Base-by-base conservation (phyloP, 2,797 vertebrate genomes). In the Enteromius treurensis region DNA sequence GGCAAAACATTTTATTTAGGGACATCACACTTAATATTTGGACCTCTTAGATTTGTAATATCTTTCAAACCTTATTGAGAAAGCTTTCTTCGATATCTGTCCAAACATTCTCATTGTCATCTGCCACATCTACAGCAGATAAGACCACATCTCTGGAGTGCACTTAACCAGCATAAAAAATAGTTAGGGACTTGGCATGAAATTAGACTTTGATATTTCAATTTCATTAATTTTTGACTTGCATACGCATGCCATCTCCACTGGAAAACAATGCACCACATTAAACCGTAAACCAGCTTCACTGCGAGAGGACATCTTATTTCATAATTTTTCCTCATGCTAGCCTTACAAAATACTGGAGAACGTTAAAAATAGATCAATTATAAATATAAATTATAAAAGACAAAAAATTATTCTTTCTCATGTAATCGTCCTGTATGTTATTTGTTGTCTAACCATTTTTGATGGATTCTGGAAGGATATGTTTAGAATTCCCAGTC, bases 261-360 rank as follows among this genome's bases (percentile, higher is more conserved):
- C 26, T 26, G 26, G 26, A 26, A 26, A 26, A 26, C 1, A 26
- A 26, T 26, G 26, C 26, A 26, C 26, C 26, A 26, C 26, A 26
- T 26, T 26, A 26, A 26, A 26, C 26, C 26, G 26, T 26, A 26
- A 26, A 26, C 26, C 78, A 87, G 13, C 53, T 84, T 90, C 32
- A 90, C 79, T 2, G 87, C 88, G n/a, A 88, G 82, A 21, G 85
- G n/a, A 9, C 75, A 10, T 0, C 58, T 29, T 58, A 77, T 68
- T 32, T 15, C 1, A 45, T 77, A 17, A 7, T 19, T 71, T 64
- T 78, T 34, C 17, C 89, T 77, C 40, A 82, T 87, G 86, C 88
- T 91, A 0, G 83, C 87, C 47, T 89, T 81, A 87, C 77, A 89
- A 79, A 94, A 85, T 49, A 92, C 94, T 94, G n/a, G n/a, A 74